Conservation (phyloP, 1,140 invertebrate genomes). For the Lethrus apterus region DNA sequence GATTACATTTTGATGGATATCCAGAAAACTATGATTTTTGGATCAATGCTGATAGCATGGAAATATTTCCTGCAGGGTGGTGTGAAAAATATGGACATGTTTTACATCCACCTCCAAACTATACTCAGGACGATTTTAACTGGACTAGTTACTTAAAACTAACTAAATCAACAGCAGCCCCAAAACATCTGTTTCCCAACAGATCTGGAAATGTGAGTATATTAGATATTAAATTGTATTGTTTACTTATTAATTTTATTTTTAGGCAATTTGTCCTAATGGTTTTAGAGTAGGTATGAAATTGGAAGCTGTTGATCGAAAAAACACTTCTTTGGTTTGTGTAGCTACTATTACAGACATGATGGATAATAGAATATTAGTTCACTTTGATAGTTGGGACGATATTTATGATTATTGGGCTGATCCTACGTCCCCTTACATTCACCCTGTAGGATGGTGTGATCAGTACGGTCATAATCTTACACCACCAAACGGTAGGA, state of each 20-base stretch:
- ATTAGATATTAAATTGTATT: neutral
- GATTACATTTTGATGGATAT: constrained; percentile 90
- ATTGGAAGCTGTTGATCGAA: constrained; percentile 89
- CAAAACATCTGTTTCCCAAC: constrained; percentile 66
- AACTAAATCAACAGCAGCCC: constrained; percentile 68
- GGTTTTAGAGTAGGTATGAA: constrained; percentile 85
- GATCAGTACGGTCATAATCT: constrained; percentile 69
- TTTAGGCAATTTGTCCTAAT: constrained; percentile 60
- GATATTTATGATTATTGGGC: constrained; percentile 93
- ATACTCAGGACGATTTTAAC: constrained; percentile 56
- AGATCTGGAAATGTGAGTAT: constrained; percentile 48
- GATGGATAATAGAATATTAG: constrained; percentile 74
- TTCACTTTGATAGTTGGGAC: constrained; percentile 95
- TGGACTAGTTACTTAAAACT: constrained; percentile 81
- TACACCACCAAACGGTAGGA: constrained; percentile 79
- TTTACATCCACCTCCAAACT: constrained; percentile 68
- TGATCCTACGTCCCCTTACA: constrained; percentile 80
- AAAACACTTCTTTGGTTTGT: constrained; percentile 76
- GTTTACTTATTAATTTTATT: neutral
- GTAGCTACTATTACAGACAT: constrained; percentile 83
- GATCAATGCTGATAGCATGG: constrained; percentile 82
- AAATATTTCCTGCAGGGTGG: constrained; percentile 92
- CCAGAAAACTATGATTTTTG: constrained; percentile 88
- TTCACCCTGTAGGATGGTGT: constrained; percentile 92
- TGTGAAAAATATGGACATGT: constrained; percentile 73